These are phyloP conservation scores for Battus philenor DNA, from an alignment of 1,140 invertebrate genomes.

Conservation along the genomic window DNA sequence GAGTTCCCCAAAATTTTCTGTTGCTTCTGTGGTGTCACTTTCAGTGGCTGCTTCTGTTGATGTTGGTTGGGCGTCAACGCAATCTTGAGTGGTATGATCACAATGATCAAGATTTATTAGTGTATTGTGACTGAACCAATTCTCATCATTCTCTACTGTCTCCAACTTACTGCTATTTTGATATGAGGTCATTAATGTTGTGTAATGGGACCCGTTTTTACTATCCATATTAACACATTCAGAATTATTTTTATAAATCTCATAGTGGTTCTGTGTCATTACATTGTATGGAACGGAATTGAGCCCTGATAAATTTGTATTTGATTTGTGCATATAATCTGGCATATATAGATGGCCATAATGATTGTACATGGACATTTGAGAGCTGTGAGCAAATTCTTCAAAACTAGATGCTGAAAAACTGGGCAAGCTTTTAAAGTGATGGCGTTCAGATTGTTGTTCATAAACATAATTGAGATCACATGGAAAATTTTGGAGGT, in stretches of 20 bases:
- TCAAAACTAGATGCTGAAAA: constrained; percentile 75
- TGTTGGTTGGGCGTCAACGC: constrained; percentile 78
- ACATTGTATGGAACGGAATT: constrained; percentile 46
- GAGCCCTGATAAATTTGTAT: constrained; percentile 46
- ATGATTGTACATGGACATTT: constrained; percentile 75
- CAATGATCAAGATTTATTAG: constrained; percentile 54
- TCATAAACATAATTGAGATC: constrained; percentile 70
- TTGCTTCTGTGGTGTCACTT: constrained; percentile 38
- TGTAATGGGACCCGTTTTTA: constrained; percentile 75
- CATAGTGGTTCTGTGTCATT: constrained; percentile 56
- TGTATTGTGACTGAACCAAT: constrained; percentile 69
- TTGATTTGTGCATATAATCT: constrained; percentile 63
- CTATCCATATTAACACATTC: constrained; percentile 53
- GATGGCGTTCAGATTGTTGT: constrained; percentile 44
- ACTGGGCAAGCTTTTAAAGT: constrained; percentile 65
- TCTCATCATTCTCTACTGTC: constrained; percentile 62
- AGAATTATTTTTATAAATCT: constrained; percentile 57
- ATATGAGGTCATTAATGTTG: constrained; percentile 76
- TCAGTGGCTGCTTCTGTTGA: constrained; percentile 26
- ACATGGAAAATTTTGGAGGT: constrained; percentile 62
- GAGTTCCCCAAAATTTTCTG: constrained; percentile 92
- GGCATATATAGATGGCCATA: constrained; percentile 73
- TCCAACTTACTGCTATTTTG: constrained; percentile 81
- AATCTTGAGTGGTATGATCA: constrained; percentile 79
- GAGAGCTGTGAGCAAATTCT: constrained; percentile 76